A percentile compares a stretch with the other conserved stretches of the same genome.
Conservation (phyloP, 2,113 vertebrate genomes). For the Azemiops feae region DNA sequence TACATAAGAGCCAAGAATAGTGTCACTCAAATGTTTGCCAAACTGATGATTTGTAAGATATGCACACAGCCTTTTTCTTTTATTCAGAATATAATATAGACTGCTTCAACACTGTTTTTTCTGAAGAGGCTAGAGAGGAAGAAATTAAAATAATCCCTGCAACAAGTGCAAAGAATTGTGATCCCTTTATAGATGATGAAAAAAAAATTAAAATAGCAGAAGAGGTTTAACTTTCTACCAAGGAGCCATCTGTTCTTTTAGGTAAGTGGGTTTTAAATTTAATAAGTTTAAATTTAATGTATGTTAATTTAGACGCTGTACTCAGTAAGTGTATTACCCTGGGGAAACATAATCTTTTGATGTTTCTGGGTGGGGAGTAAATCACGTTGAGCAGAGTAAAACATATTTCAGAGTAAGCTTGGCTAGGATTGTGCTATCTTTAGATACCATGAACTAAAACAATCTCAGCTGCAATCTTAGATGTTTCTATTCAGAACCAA, state of each 20-base stretch:
- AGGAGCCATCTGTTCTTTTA: neutral
- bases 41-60: slow-evolving; percentile 24
- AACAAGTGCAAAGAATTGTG: slow-evolving; percentile 24
- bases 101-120: slow-evolving; percentile 33
- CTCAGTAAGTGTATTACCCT: neutral
- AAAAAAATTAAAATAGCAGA: slow-evolving; percentile 33
- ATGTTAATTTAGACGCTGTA: neutral
- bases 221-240: neutral
- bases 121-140: slow-evolving; percentile 57
- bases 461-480: neutral
- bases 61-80: slow-evolving; percentile 52
- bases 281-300: neutral
- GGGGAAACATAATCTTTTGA: neutral
- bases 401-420: neutral
- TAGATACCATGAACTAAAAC: neutral
- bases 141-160: slow-evolving; percentile 61
- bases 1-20: slow-evolving; percentile 51
- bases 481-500: neutral
- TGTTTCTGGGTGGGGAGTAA: neutral
- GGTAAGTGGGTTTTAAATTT: slow-evolving; percentile 2
- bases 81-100: slow-evolving; percentile 39
- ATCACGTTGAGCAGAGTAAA: neutral
- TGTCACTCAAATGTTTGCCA: slow-evolving; percentile 52
- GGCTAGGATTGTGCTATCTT: neutral
- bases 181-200: slow-evolving; percentile 34